These are phyloP conservation scores for Argyrosomus regius DNA, from an alignment of 2,797 vertebrate genomes.

Conservation along the genomic window DNA sequence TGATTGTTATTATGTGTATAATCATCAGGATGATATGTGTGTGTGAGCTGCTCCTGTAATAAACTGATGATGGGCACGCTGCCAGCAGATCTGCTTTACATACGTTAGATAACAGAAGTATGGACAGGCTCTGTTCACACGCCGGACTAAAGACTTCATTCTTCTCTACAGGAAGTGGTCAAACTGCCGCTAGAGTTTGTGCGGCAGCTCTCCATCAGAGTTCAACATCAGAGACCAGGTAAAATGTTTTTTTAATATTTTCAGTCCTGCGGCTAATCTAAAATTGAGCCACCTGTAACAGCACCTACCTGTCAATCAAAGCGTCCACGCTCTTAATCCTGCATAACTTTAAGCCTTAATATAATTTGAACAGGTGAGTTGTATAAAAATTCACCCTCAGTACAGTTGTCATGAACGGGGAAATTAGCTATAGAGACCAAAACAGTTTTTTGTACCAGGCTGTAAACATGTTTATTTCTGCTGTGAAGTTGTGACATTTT, in stretches of 20 bases:
- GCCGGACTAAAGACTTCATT: neutral
- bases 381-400: too few relatives aligned
- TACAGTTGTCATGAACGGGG: too few relatives aligned
- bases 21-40: neutral
- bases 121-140: neutral
- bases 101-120: neutral
- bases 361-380: too few relatives aligned
- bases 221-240: slow-evolving; percentile 97
- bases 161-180: slow-evolving; percentile 90
- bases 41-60: neutral
- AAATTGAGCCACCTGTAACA: too few relatives aligned
- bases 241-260: slow-evolving; percentile 3
- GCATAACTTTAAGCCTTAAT: too few relatives aligned
- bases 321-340: too few relatives aligned
- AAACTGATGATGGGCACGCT: too few relatives aligned
- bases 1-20: neutral
- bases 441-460: too few relatives aligned
- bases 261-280: neutral
- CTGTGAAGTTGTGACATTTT: too few relatives aligned
- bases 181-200: slow-evolving; percentile 96
- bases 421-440: too few relatives aligned
- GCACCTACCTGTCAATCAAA: too few relatives aligned
- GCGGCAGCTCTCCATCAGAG: slow-evolving; percentile 94
- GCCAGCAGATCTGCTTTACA: neutral
- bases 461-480: too few relatives aligned